These are phyloP conservation scores for Limnephilus rhombicus DNA, from an alignment of 2,888 invertebrate species.

Conservation along the genomic window DNA sequence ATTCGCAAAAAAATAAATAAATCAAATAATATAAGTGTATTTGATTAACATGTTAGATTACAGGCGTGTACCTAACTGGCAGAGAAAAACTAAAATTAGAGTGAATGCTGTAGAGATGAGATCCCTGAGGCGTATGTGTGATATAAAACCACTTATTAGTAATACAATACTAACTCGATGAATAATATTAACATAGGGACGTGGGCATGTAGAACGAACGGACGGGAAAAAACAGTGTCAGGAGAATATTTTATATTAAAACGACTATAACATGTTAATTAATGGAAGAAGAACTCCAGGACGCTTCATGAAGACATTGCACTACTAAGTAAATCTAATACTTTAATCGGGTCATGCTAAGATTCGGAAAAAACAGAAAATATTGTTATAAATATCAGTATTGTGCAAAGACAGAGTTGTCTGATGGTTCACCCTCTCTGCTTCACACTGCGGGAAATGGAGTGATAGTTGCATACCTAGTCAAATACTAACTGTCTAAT, in stretches of 20 bases:
- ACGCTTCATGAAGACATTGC: neutral
- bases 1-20: no score
- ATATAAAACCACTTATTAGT: neutral
- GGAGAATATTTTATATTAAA: neutral
- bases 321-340: no score
- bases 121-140: neutral
- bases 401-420: neutral
- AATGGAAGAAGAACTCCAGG: neutral
- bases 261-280: neutral
- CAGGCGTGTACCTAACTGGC: no score
- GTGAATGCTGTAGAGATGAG: neutral
- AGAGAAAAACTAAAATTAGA: neutral
- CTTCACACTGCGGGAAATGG: neutral
- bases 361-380: neutral
- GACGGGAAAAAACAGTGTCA: neutral
- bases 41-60: no score
- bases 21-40: no score
- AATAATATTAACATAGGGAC: neutral
- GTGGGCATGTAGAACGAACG: neutral
- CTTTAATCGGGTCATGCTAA: neutral
- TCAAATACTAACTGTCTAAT: neutral
- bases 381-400: no score
- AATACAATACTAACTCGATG: neutral
- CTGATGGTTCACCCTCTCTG: neutral
- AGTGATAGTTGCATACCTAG: neutral